Percentiles rank a stretch among this genome's conserved stretches.
Evolutionary conservation across 2,113 vertebrate genomes (phyloP).

Genomic region (Columbina picui): DNA sequence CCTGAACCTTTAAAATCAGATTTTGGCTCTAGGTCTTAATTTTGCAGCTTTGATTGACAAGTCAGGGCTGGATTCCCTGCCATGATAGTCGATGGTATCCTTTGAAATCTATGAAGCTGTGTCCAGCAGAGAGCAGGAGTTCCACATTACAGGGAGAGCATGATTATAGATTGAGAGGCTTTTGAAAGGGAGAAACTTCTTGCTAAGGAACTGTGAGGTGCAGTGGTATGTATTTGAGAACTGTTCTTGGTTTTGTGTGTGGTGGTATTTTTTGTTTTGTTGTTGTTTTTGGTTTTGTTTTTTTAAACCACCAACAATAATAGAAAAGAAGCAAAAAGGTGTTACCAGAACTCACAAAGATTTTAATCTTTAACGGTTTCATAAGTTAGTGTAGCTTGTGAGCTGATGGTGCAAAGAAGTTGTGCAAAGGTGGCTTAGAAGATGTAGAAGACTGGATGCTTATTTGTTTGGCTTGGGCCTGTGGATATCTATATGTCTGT

Average conservation of each 20-base stretch:
- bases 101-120: background rate
- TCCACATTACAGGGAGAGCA: background rate
- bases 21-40: background rate
- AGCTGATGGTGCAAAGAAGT: background rate
- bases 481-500: background rate
- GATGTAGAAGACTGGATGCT: background rate
- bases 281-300: no score
- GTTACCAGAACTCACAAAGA: background rate
- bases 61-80: background rate
- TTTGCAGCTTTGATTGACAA: background rate
- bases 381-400: background rate
- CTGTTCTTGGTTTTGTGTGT: background rate
- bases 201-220: background rate
- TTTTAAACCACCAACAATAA: no score
- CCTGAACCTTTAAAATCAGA: background rate
- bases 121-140: slow-evolving; percentile 51
- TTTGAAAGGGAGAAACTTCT: background rate
- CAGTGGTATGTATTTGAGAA: background rate
- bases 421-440: background rate
- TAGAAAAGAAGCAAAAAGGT: background rate
- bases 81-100: background rate
- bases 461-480: background rate
- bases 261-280: no score
- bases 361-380: background rate
- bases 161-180: background rate